Evolutionary conservation across 2,888 invertebrate species (phyloP).

Genomic region (Gymnocheta viridis): DNA sequence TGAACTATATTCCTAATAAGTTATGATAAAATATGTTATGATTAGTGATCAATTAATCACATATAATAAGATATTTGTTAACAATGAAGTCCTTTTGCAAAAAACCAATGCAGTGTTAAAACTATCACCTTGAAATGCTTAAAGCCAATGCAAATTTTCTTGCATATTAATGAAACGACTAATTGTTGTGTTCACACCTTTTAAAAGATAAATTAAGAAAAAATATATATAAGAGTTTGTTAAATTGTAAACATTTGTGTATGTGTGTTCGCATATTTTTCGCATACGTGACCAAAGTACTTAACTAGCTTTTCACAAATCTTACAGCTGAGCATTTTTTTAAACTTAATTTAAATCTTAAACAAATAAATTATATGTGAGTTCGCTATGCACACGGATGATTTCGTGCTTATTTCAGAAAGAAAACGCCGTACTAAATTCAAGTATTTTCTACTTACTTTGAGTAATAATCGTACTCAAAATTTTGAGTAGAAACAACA

Average conservation of each 20-base stretch:
- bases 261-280: background rate
- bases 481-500: too few species aligned
- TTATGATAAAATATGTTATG: slow-evolving; percentile 27
- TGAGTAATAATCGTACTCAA: too few species aligned
- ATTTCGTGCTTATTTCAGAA: too few species aligned
- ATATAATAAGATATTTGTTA: slow-evolving; percentile 11
- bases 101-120: background rate
- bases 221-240: background rate
- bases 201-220: slow-evolving; percentile 53
- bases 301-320: background rate
- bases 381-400: too few species aligned
- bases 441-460: too few species aligned
- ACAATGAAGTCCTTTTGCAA: background rate
- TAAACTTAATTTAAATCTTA: too few species aligned
- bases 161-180: slow-evolving; percentile 60
- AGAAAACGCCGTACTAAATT: too few species aligned
- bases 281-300: background rate
- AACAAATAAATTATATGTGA: too few species aligned
- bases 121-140: background rate
- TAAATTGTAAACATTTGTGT: background rate
- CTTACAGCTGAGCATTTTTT: background rate
- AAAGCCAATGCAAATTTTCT: slow-evolving; percentile 23
- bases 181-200: slow-evolving; percentile 69
- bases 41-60: slow-evolving; percentile 34
- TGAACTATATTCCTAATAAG: background rate